phyloP scores from a whole-genome alignment of 2,797 vertebrate genomes.

The Tiaroga cobitis region DNA sequence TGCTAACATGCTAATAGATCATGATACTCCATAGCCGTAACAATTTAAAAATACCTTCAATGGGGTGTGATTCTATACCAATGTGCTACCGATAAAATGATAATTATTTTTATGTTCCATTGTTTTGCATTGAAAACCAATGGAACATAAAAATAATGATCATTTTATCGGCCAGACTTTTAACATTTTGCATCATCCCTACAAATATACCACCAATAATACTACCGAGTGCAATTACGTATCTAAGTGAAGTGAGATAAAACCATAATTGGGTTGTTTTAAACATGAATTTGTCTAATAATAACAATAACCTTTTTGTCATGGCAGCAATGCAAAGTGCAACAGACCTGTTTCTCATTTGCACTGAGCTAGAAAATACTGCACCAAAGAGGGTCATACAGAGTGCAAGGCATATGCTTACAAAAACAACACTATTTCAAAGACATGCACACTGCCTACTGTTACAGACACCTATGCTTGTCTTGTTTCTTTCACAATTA shows the following conservation, averaged over 20 bases:
- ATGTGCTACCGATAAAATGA: neutral
- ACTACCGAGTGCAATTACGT: neutral
- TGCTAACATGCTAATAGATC: neutral
- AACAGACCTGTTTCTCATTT: conserved; percentile 17
- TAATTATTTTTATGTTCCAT: neutral
- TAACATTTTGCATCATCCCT: neutral
- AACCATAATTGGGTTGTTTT: conserved; percentile 5
- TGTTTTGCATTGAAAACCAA: neutral
- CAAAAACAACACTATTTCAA: neutral
- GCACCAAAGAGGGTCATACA: neutral
- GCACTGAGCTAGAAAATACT: conserved; percentile 12
- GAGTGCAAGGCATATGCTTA: neutral
- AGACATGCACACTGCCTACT: neutral
- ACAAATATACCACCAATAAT: neutral
- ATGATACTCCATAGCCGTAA: neutral
- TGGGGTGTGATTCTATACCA: neutral
- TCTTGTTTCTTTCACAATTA: neutral
- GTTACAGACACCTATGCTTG: neutral
- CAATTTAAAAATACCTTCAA: neutral
- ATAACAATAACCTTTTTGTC: neutral
- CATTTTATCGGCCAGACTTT: neutral
- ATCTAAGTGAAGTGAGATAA: neutral
- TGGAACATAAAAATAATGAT: neutral
- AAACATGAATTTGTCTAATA: neutral
- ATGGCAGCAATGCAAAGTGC: conserved; percentile 8